These are phyloP conservation scores for Ovibos moschatus DNA, from an alignment of 2,113 vertebrate genomes.

Conservation along the genomic window DNA sequence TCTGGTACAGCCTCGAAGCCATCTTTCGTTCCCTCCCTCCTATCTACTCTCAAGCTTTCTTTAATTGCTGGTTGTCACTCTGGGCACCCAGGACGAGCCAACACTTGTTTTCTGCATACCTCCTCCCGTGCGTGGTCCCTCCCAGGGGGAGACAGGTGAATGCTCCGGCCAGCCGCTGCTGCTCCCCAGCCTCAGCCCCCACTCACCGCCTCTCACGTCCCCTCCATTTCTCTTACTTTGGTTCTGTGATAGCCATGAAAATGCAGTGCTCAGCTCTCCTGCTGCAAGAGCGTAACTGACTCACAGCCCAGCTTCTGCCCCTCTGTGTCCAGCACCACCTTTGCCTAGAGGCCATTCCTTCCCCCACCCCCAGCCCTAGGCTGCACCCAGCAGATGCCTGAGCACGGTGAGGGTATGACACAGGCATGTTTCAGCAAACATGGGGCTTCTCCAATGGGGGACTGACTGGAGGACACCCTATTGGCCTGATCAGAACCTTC, in stretches of 20 bases:
- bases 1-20: background rate
- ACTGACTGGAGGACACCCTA: background rate
- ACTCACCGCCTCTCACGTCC: fast-evolving
- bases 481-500: background rate
- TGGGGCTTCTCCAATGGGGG: background rate
- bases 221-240: background rate
- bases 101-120: background rate
- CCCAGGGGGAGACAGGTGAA: background rate
- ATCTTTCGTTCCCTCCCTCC: background rate
- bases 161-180: background rate
- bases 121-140: background rate
- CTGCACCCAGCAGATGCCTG: background rate
- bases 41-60: background rate
- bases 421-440: background rate
- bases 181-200: background rate
- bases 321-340: background rate
- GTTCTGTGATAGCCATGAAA: background rate
- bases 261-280: background rate
- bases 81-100: background rate
- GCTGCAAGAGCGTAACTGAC: background rate
- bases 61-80: background rate
- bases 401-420: background rate
- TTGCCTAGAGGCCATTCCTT: background rate
- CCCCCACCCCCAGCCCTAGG: too few species aligned
- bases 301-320: background rate